These are phyloP conservation scores for Gyps fulvus DNA, from an alignment of 2,113 vertebrate species.

Conservation along the genomic window DNA sequence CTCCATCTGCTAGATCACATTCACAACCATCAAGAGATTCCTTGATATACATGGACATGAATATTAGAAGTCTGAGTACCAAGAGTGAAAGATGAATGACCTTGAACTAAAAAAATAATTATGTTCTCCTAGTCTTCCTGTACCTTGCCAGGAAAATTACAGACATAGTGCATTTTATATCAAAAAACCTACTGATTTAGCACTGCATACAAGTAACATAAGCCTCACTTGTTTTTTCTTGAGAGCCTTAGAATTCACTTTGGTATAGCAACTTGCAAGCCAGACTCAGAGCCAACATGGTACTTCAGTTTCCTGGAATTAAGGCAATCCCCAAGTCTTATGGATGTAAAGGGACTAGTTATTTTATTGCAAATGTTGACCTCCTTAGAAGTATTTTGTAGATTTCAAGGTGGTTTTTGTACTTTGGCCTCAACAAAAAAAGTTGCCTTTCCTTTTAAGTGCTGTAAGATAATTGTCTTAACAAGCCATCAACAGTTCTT, in stretches of 20 bases:
- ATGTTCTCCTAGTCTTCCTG: background rate
- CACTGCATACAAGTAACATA: background rate
- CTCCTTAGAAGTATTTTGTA: background rate
- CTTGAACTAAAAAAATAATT: background rate
- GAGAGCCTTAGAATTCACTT: background rate
- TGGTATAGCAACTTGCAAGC: background rate
- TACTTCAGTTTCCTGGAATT: background rate
- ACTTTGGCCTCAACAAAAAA: background rate
- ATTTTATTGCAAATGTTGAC: background rate
- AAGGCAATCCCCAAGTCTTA: background rate
- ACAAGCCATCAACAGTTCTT: background rate
- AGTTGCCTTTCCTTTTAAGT: background rate
- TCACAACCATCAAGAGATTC: background rate
- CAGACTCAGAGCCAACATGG: background rate
- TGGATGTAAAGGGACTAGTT: background rate
- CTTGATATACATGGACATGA: background rate
- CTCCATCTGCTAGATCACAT: background rate
- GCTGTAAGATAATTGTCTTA: background rate
- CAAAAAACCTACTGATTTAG: background rate
- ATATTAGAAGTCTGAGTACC: background rate
- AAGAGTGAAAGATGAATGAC: background rate
- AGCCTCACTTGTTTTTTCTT: background rate
- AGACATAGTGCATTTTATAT: background rate
- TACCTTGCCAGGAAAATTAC: background rate
- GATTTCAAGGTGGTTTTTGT: background rate